phyloP scores from a whole-genome alignment of 2,888 invertebrate species.

The Cinara cedri region DNA sequence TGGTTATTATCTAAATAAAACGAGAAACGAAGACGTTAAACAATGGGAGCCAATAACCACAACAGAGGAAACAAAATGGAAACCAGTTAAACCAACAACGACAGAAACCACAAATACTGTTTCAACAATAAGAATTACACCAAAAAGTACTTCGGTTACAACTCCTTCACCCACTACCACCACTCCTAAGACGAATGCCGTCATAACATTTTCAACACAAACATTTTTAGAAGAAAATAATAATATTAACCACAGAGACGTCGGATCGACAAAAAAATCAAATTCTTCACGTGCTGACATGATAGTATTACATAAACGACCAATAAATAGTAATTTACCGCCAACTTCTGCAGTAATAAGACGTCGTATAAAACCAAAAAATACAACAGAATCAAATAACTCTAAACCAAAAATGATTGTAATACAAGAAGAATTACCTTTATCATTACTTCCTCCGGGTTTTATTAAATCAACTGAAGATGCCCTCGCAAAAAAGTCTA shows the following conservation, averaged over 20 bases:
- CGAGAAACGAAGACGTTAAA: slow-evolving; percentile 59
- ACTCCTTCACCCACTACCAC: not conserved
- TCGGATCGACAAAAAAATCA: slow-evolving; percentile 29
- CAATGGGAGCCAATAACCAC: slow-evolving; percentile 41
- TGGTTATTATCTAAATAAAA: slow-evolving; percentile 16
- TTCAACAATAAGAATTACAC: slow-evolving; percentile 10
- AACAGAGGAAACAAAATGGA: slow-evolving; percentile 62
- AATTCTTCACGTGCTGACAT: slow-evolving; percentile 49
- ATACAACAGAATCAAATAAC: slow-evolving; percentile 29
- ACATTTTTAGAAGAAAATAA: slow-evolving; percentile 3
- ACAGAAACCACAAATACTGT: slow-evolving; percentile 61
- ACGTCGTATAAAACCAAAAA: slow-evolving; percentile 58
- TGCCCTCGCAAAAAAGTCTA: no score
- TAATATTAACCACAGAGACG: slow-evolving; percentile 4
- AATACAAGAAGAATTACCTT: slow-evolving; percentile 40
- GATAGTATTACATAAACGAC: slow-evolving; percentile 49
- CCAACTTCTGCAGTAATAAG: slow-evolving; percentile 60
- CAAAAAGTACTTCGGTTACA: not conserved
- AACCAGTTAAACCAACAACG: slow-evolving; percentile 42
- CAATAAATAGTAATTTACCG: slow-evolving; percentile 58
- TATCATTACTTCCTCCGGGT: slow-evolving; percentile 38
- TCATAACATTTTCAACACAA: not conserved
- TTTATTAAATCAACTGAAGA: slow-evolving; percentile 39
- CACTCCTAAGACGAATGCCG: slow-evolving; percentile 14
- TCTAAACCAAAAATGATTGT: slow-evolving; percentile 20